Evolutionary conservation across 2,888 invertebrate species (phyloP).

Genomic region (Coelopa pilipes): DNA sequence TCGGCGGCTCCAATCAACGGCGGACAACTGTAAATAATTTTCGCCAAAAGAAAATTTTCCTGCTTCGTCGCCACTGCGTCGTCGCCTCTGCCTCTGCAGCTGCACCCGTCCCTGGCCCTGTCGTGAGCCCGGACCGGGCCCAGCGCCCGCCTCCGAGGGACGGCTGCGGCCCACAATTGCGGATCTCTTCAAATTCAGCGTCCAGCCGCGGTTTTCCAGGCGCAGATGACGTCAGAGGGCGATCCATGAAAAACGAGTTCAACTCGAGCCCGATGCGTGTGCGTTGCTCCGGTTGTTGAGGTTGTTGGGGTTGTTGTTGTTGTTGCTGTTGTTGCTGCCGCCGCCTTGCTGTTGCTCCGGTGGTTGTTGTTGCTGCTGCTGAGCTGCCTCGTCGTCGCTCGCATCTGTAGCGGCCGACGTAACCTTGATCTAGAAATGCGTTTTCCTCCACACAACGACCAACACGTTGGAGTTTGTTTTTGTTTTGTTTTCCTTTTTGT

Average conservation of each 20-base stretch:
- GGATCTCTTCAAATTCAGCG: background rate
- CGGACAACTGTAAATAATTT: slow-evolving; percentile 30
- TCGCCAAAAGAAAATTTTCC: background rate
- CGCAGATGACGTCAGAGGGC: slow-evolving; percentile 19
- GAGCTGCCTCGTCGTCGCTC: slow-evolving; percentile 11
- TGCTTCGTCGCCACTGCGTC: background rate
- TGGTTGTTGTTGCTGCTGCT: slow-evolving; percentile 1
- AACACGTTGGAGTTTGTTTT: too few relatives aligned
- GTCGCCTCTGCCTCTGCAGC: too few relatives aligned
- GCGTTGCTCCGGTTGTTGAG: background rate
- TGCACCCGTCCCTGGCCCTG: too few relatives aligned
- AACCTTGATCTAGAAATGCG: slow-evolving; percentile 35
- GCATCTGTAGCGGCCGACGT: slow-evolving; percentile 8
- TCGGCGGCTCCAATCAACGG: slow-evolving; percentile 26
- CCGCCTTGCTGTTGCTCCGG: background rate
- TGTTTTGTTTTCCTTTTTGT: slow-evolving; percentile 4
- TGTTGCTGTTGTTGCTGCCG: slow-evolving; percentile 18
- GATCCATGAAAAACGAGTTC: slow-evolving; percentile 31
- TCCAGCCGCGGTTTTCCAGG: background rate
- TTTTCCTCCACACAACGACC: slow-evolving; percentile 8
- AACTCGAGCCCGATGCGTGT: slow-evolving; percentile 20
- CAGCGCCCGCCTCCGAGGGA: background rate
- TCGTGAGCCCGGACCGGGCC: background rate
- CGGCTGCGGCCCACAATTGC: background rate
- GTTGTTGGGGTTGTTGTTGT: slow-evolving; percentile 15